Conservation (phyloP, 37 sponge, comb jelly and placozoan species). For the Ephydatia muelleri region DNA sequence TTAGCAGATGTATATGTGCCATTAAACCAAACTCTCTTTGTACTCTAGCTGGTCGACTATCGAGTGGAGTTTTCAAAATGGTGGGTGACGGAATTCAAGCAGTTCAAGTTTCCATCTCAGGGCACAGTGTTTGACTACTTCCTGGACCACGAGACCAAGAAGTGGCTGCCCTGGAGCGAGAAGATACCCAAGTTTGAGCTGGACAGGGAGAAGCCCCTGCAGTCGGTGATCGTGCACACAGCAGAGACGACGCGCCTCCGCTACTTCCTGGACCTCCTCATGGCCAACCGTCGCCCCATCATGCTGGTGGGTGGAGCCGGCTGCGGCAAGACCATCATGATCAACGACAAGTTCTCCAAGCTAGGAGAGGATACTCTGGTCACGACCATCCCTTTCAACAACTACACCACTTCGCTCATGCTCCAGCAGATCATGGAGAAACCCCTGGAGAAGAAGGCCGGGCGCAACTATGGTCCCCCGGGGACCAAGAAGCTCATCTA, state of each 20-base stretch:
- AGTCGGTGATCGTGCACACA: slow-evolving; percentile 94
- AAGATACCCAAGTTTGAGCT: slow-evolving; percentile 89
- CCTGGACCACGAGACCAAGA: slow-evolving; percentile 82
- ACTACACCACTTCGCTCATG: slow-evolving; percentile 99
- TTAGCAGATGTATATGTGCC: too few species aligned
- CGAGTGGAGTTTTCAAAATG: slow-evolving; percentile 98
- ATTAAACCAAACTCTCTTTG: too few species aligned
- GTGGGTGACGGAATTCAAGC: slow-evolving; percentile 97
- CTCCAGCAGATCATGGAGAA: slow-evolving; percentile 93
- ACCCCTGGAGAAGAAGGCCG: slow-evolving; percentile 99
- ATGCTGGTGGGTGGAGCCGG: slow-evolving; percentile 99
- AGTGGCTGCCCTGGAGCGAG: slow-evolving; percentile 91
- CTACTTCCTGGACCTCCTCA: slow-evolving; percentile 87
- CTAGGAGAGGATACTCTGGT: slow-evolving; percentile 75
- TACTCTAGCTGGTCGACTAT: slow-evolving; percentile 92
- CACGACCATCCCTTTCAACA: slow-evolving; percentile 93
- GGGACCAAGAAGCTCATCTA: slow-evolving; percentile 96
- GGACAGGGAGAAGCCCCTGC: slow-evolving; percentile 89
- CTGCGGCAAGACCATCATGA: slow-evolving; percentile 96
- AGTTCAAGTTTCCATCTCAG: slow-evolving; percentile 95
- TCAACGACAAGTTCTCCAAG: slow-evolving; percentile 76
- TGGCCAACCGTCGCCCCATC: slow-evolving; percentile 90
- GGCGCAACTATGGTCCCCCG: slow-evolving; percentile 96
- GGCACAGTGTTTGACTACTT: slow-evolving; percentile 99
- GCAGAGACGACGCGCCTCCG: slow-evolving; percentile 88